These are phyloP conservation scores for Phortica magna DNA, from an alignment of 2,888 invertebrate genomes.

Conservation along the genomic window DNA sequence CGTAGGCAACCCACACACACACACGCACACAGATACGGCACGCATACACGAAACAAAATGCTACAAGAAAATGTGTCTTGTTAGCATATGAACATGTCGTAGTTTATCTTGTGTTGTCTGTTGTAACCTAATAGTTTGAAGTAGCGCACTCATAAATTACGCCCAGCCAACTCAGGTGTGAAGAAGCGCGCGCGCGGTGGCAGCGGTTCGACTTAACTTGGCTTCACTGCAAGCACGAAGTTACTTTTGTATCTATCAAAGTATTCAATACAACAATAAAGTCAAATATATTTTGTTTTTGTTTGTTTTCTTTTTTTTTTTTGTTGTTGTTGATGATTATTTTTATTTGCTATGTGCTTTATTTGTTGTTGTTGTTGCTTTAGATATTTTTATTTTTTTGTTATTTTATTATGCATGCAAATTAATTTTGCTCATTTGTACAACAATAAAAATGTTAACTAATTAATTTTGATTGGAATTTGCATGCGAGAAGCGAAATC, in stretches of 20 bases:
- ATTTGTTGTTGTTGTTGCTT: background rate
- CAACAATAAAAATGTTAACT: slow-evolving; percentile 75
- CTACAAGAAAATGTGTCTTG: slow-evolving; percentile 28
- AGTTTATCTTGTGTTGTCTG: slow-evolving; percentile 34
- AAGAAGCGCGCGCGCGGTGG: slow-evolving; percentile 23
- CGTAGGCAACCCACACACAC: background rate
- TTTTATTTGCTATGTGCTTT: background rate
- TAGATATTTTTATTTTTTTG: slow-evolving; percentile 23
- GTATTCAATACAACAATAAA: slow-evolving; percentile 5
- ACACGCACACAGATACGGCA: background rate
- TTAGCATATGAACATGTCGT: slow-evolving; percentile 35
- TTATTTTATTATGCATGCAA: slow-evolving; percentile 72
- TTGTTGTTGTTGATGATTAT: slow-evolving; percentile 3
- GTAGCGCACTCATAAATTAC: slow-evolving; percentile 72
- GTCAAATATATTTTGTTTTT: background rate
- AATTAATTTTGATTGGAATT: slow-evolving; percentile 76
- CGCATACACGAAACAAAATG: background rate
- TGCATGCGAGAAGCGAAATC: slow-evolving; percentile 74
- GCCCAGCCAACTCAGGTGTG: slow-evolving; percentile 27
- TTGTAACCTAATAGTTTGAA: slow-evolving; percentile 56
- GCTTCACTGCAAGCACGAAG: slow-evolving; percentile 2
- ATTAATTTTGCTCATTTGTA: slow-evolving; percentile 75
- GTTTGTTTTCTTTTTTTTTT: background rate
- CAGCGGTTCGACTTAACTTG: background rate
- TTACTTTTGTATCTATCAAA: slow-evolving; percentile 7